Base-by-base conservation (phyloP, 2,797 vertebrate species). In the Ctenopoma multispine region DNA sequence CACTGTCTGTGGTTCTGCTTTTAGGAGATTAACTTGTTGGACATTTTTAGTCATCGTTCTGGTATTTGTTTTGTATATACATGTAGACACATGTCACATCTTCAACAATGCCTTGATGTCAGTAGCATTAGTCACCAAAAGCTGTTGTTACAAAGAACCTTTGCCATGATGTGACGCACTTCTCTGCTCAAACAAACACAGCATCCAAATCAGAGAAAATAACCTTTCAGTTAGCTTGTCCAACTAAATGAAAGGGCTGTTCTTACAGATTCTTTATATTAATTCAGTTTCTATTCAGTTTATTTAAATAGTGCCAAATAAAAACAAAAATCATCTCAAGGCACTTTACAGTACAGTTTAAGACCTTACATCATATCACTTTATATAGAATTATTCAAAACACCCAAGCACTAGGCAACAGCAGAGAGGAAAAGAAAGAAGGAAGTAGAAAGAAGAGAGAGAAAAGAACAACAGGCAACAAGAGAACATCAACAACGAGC, bases 41-140 rank as follows among this genome's bases (percentile, higher is more conserved):
- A 21, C 38, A 44, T 41, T 43, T 63, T 43, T 2, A 40, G 24
- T 76, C 67, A 68, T 49, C 1, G 1, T 17, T 62, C 43, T 58
- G 72, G 40, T 56, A 56, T 77, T 61, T 58, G n/a, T 65, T 48
- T 54, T 44, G 15, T 23, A 2, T 10, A 7, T 24, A 46, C 43
- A 20, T 10, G 40, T 12, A 15, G 20, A 71, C 15, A 12, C 15
- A 62, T 50, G 44, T 62, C 47, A 4, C 41, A 20, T 47, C 7
- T 11, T 31, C 13, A 1, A 3, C 15, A 34, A 11, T 4, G n/a
- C 58, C 13, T 24, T 40, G 58, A 60, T 36, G 13, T 34, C 34
- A 29, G 51, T 14, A n/a, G 4, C 20, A 4, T 67, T 53, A 44
- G 20, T 65, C 61, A 69, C 43, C 23, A 29, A 9, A 15, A 41